Base-by-base conservation (phyloP, 2,888 invertebrate genomes). In the Hirudinaria manillensis region DNA sequence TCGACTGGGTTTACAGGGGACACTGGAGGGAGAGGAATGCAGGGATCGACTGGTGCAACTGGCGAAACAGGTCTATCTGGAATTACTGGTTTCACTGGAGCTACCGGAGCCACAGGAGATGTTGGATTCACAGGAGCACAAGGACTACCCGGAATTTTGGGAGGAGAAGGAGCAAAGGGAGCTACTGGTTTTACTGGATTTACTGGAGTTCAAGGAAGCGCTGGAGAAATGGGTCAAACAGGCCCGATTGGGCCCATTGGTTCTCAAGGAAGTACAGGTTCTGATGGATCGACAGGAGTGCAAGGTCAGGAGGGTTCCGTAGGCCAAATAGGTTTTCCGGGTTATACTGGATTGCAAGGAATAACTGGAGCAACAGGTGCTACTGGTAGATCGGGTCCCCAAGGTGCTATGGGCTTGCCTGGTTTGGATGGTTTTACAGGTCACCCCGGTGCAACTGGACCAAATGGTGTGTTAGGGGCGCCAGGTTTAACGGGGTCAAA, bases 1-100 rank as follows among this genome's bases (percentile, higher is more conserved):
- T 70, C 66, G 51, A 72, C 65, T 6, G 77, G 77, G 21, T 24
- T 38, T 19, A 77, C 65, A 19, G 77, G 77, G 19, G 67, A 70
- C 68, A 53, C 56, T 16, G 77, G 77, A 21, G 24, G 34, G n/a
- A 24, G 34, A 32, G 77, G 77, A 24, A 10, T 51, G 3, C 34
- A 55, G 27, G 73, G 73, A 29, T 16, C n/a, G 27, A 34, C 61
- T 19, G 73, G 73, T 16, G 45, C 13, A 3, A 21, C 73, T 65
- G 73, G 73, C 29, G 19, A 29, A 3, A 7, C 27, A 32, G 73
- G 73, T 36, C 4, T 21, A 13, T n/a, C 65, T 24, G 73, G 73
- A 24, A n/a, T n/a, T 24, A 24, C 38, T 4, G 73, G 73, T 36
- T 21, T 36, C n/a, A n/a, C 27, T 29, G 73, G 73, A n/a, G 32